These are phyloP conservation scores for Tenthredo distinguenda DNA, from an alignment of 2,888 invertebrate genomes.

Conservation along the genomic window DNA sequence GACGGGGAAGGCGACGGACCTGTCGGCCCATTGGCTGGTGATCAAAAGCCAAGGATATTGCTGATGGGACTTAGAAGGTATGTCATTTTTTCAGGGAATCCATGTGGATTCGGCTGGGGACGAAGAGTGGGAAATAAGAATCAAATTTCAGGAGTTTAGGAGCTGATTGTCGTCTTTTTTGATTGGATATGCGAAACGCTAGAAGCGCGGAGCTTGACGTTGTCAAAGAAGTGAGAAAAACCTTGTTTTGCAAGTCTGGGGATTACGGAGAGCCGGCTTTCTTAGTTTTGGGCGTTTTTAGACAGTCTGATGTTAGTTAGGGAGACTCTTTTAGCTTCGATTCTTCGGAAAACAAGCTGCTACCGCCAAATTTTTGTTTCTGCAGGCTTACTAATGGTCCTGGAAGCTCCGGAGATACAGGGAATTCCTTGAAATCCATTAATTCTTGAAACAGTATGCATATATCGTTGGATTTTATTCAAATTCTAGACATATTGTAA, in stretches of 20 bases:
- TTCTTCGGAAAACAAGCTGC: neutral
- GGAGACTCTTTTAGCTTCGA: neutral
- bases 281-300: neutral
- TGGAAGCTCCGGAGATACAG: neutral
- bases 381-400: neutral
- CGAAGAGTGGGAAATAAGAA: neutral
- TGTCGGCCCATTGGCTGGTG: slow-evolving; percentile 79
- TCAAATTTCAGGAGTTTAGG: neutral
- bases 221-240: neutral
- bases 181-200: neutral
- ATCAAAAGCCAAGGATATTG: slow-evolving; percentile 95
- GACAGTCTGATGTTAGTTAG: neutral
- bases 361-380: neutral
- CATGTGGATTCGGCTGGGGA: no score
- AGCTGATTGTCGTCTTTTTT: neutral
- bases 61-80: slow-evolving; percentile 96
- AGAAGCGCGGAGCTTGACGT: neutral
- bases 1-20: slow-evolving; percentile 89
- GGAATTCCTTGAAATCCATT: neutral
- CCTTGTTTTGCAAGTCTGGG: neutral
- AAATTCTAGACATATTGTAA: neutral
- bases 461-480: neutral
- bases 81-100: neutral
- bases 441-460: neutral
- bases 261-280: neutral